Evolutionary conservation across 1,140 invertebrate genomes (phyloP).

Genomic region (Hyles euphorbiae): DNA sequence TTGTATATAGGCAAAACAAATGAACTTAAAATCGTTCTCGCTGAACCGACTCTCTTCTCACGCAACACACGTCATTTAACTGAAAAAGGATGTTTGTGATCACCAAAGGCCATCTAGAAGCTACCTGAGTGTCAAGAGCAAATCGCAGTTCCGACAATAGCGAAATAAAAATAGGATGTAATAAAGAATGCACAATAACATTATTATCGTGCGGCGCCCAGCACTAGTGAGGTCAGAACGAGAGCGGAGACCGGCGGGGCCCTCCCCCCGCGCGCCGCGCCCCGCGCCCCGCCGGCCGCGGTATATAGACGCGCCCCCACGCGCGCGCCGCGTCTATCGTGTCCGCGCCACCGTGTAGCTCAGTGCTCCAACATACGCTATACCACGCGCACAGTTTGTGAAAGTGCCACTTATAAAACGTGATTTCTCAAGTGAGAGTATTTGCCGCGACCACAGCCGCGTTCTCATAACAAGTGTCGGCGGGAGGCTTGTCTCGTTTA

Average conservation of each 20-base stretch:
- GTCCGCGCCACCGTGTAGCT: constrained; percentile 45
- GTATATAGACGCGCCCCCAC: constrained; percentile 48
- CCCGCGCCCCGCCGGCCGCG: constrained; percentile 26
- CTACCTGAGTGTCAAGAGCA: background rate
- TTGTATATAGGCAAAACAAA: too few relatives aligned
- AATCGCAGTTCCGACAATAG: background rate
- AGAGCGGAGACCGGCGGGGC: constrained; percentile 31
- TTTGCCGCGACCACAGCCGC: constrained; percentile 22
- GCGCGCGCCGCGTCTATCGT: constrained; percentile 65
- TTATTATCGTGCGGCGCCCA: constrained; percentile 25
- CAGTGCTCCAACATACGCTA: constrained; percentile 27
- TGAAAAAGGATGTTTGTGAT: too few relatives aligned
- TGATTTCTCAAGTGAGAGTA: constrained; percentile 67
- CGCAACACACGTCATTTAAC: too few relatives aligned
- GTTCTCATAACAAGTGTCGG: constrained; percentile 31
- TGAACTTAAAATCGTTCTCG: too few relatives aligned
- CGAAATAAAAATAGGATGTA: background rate
- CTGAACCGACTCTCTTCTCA: too few relatives aligned
- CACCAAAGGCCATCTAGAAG: too few relatives aligned
- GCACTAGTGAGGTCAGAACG: constrained; percentile 41
- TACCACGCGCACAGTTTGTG: constrained; percentile 65
- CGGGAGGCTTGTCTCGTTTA: constrained; percentile 50
- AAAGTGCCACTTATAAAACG: constrained; percentile 61
- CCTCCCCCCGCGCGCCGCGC: constrained; percentile 23
- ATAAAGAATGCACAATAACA: constrained; percentile 4